Evolutionary conservation across 2,888 invertebrate species (phyloP).

Genomic region (Coelogynopora nodosa): DNA sequence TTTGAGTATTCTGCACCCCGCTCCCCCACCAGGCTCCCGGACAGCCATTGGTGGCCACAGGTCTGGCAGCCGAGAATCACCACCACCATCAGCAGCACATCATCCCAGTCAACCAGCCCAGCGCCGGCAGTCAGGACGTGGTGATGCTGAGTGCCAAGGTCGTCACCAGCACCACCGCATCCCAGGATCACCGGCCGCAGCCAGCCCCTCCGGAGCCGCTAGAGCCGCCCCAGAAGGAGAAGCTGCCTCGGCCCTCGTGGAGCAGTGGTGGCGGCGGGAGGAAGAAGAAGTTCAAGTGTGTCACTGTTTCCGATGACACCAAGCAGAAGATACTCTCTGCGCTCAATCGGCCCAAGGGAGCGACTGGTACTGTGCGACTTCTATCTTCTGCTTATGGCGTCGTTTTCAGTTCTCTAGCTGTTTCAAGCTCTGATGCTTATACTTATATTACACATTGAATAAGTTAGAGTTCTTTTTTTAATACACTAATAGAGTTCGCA

Average conservation of each 20-base stretch:
- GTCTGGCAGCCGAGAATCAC: no score
- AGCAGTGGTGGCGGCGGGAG: background rate
- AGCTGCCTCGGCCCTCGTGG: background rate
- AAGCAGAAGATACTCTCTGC: background rate
- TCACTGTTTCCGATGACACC: background rate
- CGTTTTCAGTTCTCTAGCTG: background rate
- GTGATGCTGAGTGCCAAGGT: background rate
- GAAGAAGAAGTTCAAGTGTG: background rate
- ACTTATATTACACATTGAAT: no score
- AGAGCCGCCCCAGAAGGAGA: background rate
- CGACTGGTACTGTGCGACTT: background rate
- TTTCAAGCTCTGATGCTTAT: no score
- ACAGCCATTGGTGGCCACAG: no score
- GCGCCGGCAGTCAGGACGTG: background rate
- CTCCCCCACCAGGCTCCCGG: no score
- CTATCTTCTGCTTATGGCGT: background rate
- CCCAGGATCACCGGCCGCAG: no score
- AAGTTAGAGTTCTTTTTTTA: no score
- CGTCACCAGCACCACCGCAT: background rate
- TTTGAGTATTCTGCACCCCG: no score
- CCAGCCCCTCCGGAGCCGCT: no score
- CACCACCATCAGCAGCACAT: no score
- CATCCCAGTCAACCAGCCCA: background rate
- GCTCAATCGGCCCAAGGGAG: background rate
- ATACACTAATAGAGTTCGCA: no score